phyloP scores from a whole-genome alignment of 2,113 vertebrate genomes.

The Scortum barcoo region DNA sequence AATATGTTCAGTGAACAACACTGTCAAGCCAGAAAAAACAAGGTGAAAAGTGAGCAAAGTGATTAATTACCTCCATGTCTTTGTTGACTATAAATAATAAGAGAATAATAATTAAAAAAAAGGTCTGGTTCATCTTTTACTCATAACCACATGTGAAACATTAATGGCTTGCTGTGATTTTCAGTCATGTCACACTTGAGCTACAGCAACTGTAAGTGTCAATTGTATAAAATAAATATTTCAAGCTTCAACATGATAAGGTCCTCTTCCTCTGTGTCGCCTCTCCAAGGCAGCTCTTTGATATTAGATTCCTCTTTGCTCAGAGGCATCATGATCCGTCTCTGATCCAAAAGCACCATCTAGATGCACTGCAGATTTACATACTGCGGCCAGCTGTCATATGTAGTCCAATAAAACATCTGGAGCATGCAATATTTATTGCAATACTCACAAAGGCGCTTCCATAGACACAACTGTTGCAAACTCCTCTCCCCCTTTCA shows the following conservation, averaged over 20 bases:
- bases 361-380: slow-evolving; percentile 54
- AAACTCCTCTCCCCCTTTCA: slow-evolving; percentile 29
- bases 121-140: slow-evolving; percentile 47
- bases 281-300: slow-evolving; percentile 61
- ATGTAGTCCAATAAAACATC: slow-evolving; percentile 70
- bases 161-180: slow-evolving; percentile 63
- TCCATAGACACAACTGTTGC: slow-evolving; percentile 53
- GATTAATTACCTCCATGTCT: slow-evolving; percentile 61
- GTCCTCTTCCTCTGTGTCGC: slow-evolving; percentile 57
- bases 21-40: slow-evolving; percentile 47
- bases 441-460: slow-evolving; percentile 44
- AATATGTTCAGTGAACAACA: slow-evolving; percentile 66
- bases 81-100: slow-evolving; percentile 50
- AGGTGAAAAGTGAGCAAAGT: slow-evolving; percentile 49
- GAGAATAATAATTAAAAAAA: slow-evolving; percentile 14
- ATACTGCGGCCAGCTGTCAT: slow-evolving; percentile 62
- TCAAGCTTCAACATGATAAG: slow-evolving; percentile 68
- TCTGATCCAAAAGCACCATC: slow-evolving; percentile 61
- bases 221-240: slow-evolving; percentile 79
- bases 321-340: slow-evolving; percentile 61
- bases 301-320: slow-evolving; percentile 64
- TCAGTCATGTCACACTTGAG: slow-evolving; percentile 67
- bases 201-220: slow-evolving; percentile 59
- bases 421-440: slow-evolving; percentile 74
- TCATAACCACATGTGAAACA: slow-evolving; percentile 53